Percentiles rank a stretch among this genome's conserved stretches.
Evolutionary conservation across 2,888 invertebrate species (phyloP).

Genomic region (Lathronympha strigana): DNA sequence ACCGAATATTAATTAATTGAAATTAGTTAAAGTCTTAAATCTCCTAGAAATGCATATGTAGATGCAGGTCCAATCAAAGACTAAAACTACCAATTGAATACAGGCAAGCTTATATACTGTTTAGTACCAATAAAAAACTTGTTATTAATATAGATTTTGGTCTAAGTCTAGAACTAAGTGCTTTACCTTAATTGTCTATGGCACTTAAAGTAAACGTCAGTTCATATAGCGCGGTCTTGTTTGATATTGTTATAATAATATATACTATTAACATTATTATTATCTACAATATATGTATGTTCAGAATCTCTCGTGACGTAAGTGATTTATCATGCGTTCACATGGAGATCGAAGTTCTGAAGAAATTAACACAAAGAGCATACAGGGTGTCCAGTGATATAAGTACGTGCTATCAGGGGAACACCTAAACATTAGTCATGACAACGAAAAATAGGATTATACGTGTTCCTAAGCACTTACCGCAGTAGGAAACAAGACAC

Average conservation of each 20-base stretch:
- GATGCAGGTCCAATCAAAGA: too few relatives aligned
- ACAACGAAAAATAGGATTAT: constrained; percentile 11
- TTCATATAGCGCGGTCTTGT: constrained; percentile 15
- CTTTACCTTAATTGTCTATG: constrained; percentile 6
- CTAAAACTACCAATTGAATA: too few relatives aligned
- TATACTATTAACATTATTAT: constrained; percentile 30
- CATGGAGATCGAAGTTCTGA: constrained; percentile 11
- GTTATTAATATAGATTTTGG: too few relatives aligned
- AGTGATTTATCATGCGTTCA: constrained; percentile 19
- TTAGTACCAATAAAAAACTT: too few relatives aligned
- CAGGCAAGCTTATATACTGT: too few relatives aligned
- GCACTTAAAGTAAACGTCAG: constrained; percentile 9
- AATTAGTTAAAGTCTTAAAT: too few relatives aligned
- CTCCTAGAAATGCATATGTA: too few relatives aligned
- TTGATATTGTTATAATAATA: constrained; percentile 28
- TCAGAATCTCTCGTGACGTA: constrained; percentile 29
- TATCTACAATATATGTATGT: constrained; percentile 16
- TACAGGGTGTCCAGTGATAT: constrained; percentile 35
- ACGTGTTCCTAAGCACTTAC: constrained; percentile 35
- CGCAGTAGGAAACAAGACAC: constrained; percentile 40
- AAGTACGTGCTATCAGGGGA: constrained; percentile 26
- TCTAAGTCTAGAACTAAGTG: constrained; percentile 7
- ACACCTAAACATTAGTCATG: constrained; percentile 7
- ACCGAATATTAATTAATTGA: too few relatives aligned
- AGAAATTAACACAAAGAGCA: background rate